Evolutionary conservation across 1,140 invertebrate genomes (phyloP).

Genomic region (Rhizoglyphus robini): DNA sequence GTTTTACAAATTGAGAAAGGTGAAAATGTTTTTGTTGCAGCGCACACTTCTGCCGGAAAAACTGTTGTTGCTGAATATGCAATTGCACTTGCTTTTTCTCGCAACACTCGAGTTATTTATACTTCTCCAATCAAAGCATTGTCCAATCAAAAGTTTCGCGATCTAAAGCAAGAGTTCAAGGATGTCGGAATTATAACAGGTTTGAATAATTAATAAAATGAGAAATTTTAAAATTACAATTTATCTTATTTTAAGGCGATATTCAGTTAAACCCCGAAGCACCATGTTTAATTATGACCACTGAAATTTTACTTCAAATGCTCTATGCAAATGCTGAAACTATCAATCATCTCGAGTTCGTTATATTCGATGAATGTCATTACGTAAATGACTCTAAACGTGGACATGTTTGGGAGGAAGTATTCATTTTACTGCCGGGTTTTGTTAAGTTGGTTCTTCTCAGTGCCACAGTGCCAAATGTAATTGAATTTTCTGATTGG

Average conservation of each 20-base stretch:
- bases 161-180: conserved; percentile 60
- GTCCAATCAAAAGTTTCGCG: conserved; percentile 97
- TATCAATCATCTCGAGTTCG: conserved; percentile 90
- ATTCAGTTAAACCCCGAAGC: conserved; percentile 87
- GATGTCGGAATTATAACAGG: conserved; percentile 39
- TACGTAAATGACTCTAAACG: conserved; percentile 96
- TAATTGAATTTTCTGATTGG: conserved; percentile 92
- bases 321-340: conserved; percentile 88
- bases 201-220: conserved; percentile 64
- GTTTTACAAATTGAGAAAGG: conserved; percentile 84
- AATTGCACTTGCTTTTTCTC: conserved; percentile 55
- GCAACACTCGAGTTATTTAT: conserved; percentile 62
- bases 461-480: conserved; percentile 95
- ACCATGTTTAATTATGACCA: conserved; percentile 96
- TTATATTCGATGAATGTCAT: conserved; percentile 99
- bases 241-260: conserved; percentile 30
- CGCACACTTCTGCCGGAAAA: conserved; percentile 97
- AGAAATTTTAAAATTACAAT: conserved; percentile 54
- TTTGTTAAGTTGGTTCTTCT: conserved; percentile 93
- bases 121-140: conserved; percentile 98
- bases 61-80: conserved; percentile 99
- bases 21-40: conserved; percentile 92
- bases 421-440: conserved; percentile 81
- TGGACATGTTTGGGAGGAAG: conserved; percentile 99
- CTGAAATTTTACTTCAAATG: conserved; percentile 90